phyloP scores from a whole-genome alignment of 2,888 invertebrate species.

The Rhorus exstirpatorius region DNA sequence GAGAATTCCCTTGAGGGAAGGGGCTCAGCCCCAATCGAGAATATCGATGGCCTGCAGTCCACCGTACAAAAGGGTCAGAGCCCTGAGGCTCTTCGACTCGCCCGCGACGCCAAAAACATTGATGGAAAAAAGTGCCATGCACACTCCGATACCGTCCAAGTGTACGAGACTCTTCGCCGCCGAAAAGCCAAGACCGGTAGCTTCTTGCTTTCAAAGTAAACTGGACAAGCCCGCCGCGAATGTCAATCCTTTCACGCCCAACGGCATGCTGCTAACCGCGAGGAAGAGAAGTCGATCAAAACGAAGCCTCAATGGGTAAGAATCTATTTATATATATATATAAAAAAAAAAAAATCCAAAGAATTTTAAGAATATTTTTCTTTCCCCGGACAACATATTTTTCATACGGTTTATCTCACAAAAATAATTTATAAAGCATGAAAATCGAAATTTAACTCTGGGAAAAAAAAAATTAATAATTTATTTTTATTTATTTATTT shows the following conservation, averaged over 20 bases:
- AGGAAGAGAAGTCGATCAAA: constrained; percentile 91
- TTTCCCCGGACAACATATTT: neutral
- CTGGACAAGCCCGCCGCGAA: constrained; percentile 89
- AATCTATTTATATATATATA: neutral
- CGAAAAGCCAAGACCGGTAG: constrained; percentile 86
- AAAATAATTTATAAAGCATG: too few relatives aligned
- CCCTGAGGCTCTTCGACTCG: constrained; percentile 92
- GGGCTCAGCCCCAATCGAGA: constrained; percentile 76
- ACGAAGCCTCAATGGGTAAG: constrained; percentile 85
- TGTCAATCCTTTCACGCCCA: constrained; percentile 95
- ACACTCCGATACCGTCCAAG: constrained; percentile 87
- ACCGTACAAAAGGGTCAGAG: constrained; percentile 88
- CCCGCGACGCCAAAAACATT: constrained; percentile 95
- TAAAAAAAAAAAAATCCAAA: constrained; percentile 2
- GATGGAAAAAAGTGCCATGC: constrained; percentile 90
- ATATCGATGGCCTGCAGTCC: constrained; percentile 86
- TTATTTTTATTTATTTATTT: too few relatives aligned
- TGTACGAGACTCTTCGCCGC: constrained; percentile 80
- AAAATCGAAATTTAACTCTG: too few relatives aligned
- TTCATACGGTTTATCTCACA: too few relatives aligned
- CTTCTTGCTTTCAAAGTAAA: constrained; percentile 83
- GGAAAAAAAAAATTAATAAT: too few relatives aligned
- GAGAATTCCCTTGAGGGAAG: constrained; percentile 78
- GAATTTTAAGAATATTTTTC: neutral
- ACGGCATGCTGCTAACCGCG: constrained; percentile 90